Conservation (phyloP, 2,888 invertebrate genomes). For the Rhagonycha fulva region DNA sequence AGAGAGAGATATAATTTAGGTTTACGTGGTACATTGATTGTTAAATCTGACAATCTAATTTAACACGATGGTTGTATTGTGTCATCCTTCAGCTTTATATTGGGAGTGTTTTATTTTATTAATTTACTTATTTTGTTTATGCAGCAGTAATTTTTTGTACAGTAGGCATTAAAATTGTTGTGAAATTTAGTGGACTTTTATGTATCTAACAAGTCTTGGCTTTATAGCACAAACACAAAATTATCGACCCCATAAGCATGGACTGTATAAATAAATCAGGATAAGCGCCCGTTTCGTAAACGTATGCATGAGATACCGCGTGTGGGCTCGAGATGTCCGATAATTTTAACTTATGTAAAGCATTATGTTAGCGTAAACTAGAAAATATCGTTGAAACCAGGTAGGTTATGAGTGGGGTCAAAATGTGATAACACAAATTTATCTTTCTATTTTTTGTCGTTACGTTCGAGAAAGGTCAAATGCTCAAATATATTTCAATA, state of each 20-base stretch:
- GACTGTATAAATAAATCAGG: conserved; percentile 47
- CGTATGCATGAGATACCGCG: conserved; percentile 45
- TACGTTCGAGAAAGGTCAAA: not conserved
- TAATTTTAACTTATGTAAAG: conserved; percentile 50
- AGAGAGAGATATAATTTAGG: conserved; percentile 23
- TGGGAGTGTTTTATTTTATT: conserved; percentile 16
- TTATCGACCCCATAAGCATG: conserved; percentile 41
- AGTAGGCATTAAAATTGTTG: not conserved
- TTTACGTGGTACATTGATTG: conserved; percentile 31
- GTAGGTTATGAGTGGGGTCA: conserved; percentile 15
- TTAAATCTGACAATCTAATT: conserved; percentile 29
- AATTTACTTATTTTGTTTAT: not conserved
- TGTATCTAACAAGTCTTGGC: not conserved
- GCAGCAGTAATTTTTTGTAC: not conserved
- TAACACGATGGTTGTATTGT: conserved; percentile 31
- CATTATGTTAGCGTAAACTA: conserved; percentile 44
- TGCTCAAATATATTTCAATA: not conserved
- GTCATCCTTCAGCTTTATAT: conserved; percentile 32
- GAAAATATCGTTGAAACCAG: conserved; percentile 32
- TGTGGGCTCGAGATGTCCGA: conserved; percentile 48
- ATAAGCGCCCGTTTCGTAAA: conserved; percentile 41
- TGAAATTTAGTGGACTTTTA: not conserved
- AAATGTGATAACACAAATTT: conserved; percentile 20
- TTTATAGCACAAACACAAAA: conserved; percentile 22
- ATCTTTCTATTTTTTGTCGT: conserved; percentile 2